Percentiles rank a stretch among this genome's conserved stretches.
Evolutionary conservation across 2,797 vertebrate species (phyloP).

Genomic region (Salmo trutta): DNA sequence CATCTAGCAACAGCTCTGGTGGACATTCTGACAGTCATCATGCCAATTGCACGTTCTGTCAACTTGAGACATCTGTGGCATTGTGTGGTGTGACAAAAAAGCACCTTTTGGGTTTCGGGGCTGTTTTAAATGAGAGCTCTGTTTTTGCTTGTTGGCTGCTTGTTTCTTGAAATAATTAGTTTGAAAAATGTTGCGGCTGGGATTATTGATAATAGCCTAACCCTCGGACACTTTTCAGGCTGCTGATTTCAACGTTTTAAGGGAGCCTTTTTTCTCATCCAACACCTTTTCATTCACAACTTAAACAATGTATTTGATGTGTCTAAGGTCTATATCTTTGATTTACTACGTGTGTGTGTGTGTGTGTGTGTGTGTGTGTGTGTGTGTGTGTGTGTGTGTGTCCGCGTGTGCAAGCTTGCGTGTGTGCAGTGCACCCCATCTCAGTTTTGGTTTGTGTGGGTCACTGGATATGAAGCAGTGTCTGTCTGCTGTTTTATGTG

Average conservation of each 20-base stretch:
- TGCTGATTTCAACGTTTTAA: background rate
- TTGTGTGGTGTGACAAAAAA: no score
- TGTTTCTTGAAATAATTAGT: constrained; percentile 21
- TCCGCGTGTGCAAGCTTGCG: no score
- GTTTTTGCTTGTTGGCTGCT: constrained; percentile 10
- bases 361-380: background rate
- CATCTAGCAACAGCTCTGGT: no score
- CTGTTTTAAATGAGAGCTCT: constrained; percentile 6
- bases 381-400: background rate
- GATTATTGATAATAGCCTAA: background rate
- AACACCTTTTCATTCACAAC: background rate
- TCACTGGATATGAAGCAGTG: background rate
- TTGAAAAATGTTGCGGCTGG: background rate
- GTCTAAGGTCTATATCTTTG: background rate
- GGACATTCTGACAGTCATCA: no score
- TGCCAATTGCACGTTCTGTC: no score
- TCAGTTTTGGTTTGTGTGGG: background rate
- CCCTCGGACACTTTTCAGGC: background rate
- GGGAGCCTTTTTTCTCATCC: background rate
- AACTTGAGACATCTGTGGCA: no score
- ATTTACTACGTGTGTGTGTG: background rate
- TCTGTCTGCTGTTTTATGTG: background rate
- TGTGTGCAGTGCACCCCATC: background rate
- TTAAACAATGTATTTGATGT: background rate
- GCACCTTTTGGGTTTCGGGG: no score